A percentile compares a stretch with the other conserved stretches of the same genome.
phyloP scores from a whole-genome alignment of 2,888 invertebrate genomes.

The Hemaris fuciformis region DNA sequence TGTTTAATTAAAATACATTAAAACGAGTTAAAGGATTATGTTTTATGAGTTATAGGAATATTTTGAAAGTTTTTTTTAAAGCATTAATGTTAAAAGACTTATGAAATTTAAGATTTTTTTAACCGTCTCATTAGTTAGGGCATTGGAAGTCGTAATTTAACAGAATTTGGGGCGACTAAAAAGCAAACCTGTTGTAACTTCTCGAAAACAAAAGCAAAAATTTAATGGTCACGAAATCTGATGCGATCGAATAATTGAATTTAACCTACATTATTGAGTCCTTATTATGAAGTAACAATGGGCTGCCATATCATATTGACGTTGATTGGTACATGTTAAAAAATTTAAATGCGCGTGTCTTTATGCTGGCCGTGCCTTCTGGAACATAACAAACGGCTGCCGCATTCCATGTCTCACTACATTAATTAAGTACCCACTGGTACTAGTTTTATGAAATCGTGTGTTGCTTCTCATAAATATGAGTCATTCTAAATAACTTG shows the following conservation, averaged over 20 bases:
- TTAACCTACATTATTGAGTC: slow-evolving; percentile 36
- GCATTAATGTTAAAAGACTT: no score
- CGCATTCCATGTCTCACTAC: slow-evolving; percentile 66
- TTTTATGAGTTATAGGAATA: no score
- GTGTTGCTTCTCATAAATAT: slow-evolving; percentile 13
- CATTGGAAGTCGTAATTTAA: not conserved
- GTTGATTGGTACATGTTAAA: slow-evolving; percentile 61
- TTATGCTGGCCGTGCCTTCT: slow-evolving; percentile 60
- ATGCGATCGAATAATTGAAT: slow-evolving; percentile 32
- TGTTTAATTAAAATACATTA: not conserved
- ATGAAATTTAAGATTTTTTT: no score
- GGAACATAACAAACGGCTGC: slow-evolving; percentile 59
- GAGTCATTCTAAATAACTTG: slow-evolving; percentile 11
- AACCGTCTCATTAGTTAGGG: no score
- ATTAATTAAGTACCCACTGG: slow-evolving; percentile 47
- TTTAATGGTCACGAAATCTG: not conserved
- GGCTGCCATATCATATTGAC: slow-evolving; percentile 45
- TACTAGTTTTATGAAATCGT: slow-evolving; percentile 25
- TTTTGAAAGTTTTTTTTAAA: no score
- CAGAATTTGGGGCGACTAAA: not conserved
- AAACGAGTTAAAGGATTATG: no score
- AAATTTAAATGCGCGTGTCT: slow-evolving; percentile 66
- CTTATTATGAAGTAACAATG: slow-evolving; percentile 40
- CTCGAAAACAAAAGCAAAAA: not conserved
- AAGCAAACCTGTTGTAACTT: not conserved